Evolutionary conservation across 2,797 vertebrate species (phyloP).

Genomic region (Lepilemur septentrionalis): DNA sequence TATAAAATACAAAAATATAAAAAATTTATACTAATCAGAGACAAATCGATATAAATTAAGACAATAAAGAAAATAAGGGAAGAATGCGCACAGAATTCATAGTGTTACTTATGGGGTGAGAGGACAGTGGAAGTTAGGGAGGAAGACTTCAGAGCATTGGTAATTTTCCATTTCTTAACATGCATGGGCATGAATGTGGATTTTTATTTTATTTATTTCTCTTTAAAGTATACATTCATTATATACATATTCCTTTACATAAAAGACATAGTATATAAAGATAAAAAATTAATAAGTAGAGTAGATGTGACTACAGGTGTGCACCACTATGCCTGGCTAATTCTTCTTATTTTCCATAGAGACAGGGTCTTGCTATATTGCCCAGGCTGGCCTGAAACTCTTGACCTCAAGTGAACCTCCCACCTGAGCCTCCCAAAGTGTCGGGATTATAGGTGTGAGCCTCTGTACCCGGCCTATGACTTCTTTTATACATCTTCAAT

Average conservation of each 20-base stretch:
- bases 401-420: neutral
- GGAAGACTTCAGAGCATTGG: neutral
- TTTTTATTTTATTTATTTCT: neutral
- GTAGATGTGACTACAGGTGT: neutral
- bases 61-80: neutral
- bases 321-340: neutral
- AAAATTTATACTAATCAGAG: neutral
- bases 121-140: neutral
- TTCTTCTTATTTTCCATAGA: neutral
- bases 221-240: neutral
- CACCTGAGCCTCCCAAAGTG: neutral
- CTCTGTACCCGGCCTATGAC: neutral
- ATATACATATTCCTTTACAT: neutral
- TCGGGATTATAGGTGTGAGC: neutral
- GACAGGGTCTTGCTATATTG: neutral
- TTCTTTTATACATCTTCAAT: neutral
- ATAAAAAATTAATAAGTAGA: neutral
- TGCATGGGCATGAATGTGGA: accelerated
- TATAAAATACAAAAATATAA: neutral
- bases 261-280: neutral
- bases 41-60: neutral
- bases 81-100: neutral
- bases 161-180: neutral
- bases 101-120: neutral
- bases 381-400: neutral